Evolutionary conservation across 2,888 invertebrate genomes (phyloP), one percentile per base, ranked within the genome.

Genomic region (Apamea crenata): DNA sequence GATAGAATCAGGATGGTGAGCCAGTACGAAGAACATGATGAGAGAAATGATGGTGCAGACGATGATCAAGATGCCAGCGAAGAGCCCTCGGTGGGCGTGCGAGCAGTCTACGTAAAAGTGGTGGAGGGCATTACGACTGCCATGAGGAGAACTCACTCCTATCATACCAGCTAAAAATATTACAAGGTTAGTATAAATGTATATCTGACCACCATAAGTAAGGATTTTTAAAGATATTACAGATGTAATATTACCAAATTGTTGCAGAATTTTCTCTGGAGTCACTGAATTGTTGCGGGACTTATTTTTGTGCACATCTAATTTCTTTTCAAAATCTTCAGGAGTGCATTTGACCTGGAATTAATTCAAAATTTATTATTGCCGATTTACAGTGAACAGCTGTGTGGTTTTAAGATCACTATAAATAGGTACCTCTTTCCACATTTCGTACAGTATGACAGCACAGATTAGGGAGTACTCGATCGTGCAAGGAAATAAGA

Each of bases 391-490:
- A 32, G 3, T 32, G 6, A 59, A 53, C 16, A 14, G 12, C 7
- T 2, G 6, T 61, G 16, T 16, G 3, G 2, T 69, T 73, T 59
- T 36, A 25, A 50, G 16, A n/a, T 56, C 5, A 25, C 7, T 74
- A 47, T 36, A 21, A 68, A 18, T 65, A 71, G 12, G 70, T 92
- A 98, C 98, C 94, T 98, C 98, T 95, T 98, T 98, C 99, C 99
- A 99, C 98, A 99, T 99, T 94, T 99, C 98, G 93, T 98, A 99
- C 78, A 99, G 96, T 86, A 99, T 98, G 53, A 99, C 99, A 44
- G 99, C 99, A 91, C 99, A 99, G 85, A 99, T 99, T 74, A 99
- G 97, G 65, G 99, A 99, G 96, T 99, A 99, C 95, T 99, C 99
- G 90, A 99, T 99, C 71, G 97, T 98, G 93, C 99, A 99, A 0